Evolutionary conservation across 1,140 invertebrate species (phyloP).

Genomic region (Ips nitidus): DNA sequence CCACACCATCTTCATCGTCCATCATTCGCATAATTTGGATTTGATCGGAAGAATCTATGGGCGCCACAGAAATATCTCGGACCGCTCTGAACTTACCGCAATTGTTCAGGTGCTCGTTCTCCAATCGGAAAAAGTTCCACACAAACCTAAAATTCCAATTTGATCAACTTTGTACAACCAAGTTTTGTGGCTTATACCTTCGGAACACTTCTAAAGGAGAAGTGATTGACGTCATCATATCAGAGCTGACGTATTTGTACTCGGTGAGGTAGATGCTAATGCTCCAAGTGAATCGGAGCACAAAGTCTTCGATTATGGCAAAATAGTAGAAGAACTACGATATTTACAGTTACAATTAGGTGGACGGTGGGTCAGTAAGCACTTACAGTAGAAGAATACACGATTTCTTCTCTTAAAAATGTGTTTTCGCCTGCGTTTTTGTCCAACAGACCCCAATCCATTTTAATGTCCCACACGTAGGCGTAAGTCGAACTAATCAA

Average conservation of each 20-base stretch:
- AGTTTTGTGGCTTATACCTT: slow-evolving; percentile 35
- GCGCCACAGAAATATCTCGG: slow-evolving; percentile 85
- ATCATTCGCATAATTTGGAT: slow-evolving; percentile 71
- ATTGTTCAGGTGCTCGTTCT: slow-evolving; percentile 94
- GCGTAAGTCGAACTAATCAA: slow-evolving; percentile 82
- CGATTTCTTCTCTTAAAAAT: slow-evolving; percentile 75
- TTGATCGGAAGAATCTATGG: slow-evolving; percentile 77
- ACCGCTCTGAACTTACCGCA: slow-evolving; percentile 92
- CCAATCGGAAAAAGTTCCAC: slow-evolving; percentile 92
- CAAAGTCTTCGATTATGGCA: slow-evolving; percentile 83
- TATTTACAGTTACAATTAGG: slow-evolving; percentile 36
- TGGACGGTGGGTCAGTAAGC: not conserved
- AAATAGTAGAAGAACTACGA: slow-evolving; percentile 91
- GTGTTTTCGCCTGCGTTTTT: slow-evolving; percentile 81
- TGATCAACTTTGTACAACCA: not conserved
- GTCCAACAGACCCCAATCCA: slow-evolving; percentile 99
- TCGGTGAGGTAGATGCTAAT: slow-evolving; percentile 77
- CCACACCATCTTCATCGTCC: slow-evolving; percentile 69
- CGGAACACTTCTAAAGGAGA: slow-evolving; percentile 83
- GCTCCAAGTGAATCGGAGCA: slow-evolving; percentile 83
- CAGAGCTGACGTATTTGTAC: slow-evolving; percentile 67
- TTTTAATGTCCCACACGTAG: slow-evolving; percentile 94
- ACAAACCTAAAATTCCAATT: slow-evolving; percentile 64
- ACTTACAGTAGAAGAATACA: slow-evolving; percentile 71
- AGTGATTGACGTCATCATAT: slow-evolving; percentile 76